Conservation (phyloP, 2,113 vertebrate genomes). For the Rattus norvegicus region DNA sequence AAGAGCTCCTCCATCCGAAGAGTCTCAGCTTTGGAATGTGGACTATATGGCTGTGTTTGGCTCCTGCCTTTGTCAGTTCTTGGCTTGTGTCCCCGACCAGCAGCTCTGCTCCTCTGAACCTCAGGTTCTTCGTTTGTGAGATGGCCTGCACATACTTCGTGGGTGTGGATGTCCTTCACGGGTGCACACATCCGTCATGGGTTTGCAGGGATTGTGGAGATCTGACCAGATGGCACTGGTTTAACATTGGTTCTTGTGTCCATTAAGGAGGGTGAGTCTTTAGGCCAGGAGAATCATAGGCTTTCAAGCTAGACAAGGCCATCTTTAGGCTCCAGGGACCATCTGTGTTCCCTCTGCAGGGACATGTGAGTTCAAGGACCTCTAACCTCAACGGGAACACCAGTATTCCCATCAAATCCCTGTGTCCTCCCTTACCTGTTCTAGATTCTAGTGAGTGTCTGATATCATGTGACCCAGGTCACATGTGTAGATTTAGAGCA, state of each 20-base stretch:
- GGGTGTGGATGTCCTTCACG: neutral
- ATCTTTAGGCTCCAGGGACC: neutral
- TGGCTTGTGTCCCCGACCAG: neutral
- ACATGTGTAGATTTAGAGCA: neutral
- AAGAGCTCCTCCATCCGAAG: rapidly evolving
- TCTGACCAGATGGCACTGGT: neutral
- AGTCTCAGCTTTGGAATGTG: neutral
- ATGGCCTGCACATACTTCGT: neutral
- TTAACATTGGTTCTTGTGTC: neutral
- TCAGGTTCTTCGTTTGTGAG: constrained; percentile 21
- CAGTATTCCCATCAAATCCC: neutral
- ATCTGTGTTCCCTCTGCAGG: neutral
- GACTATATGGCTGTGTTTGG: neutral
- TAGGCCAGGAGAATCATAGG: neutral
- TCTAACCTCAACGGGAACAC: neutral
- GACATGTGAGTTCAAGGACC: rapidly evolving
- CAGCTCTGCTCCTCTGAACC: neutral
- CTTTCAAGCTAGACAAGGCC: neutral
- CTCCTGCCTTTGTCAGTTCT: neutral
- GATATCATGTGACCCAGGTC: neutral
- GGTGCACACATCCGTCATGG: neutral
- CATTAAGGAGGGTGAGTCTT: neutral
- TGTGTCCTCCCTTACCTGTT: neutral
- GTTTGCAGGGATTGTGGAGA: neutral
- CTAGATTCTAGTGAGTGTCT: neutral